A percentile compares a stretch with the other conserved stretches of the same genome.
These are phyloP conservation scores for Platichthys stellatus DNA, from an alignment of 2,113 vertebrate genomes.

Conservation along the genomic window DNA sequence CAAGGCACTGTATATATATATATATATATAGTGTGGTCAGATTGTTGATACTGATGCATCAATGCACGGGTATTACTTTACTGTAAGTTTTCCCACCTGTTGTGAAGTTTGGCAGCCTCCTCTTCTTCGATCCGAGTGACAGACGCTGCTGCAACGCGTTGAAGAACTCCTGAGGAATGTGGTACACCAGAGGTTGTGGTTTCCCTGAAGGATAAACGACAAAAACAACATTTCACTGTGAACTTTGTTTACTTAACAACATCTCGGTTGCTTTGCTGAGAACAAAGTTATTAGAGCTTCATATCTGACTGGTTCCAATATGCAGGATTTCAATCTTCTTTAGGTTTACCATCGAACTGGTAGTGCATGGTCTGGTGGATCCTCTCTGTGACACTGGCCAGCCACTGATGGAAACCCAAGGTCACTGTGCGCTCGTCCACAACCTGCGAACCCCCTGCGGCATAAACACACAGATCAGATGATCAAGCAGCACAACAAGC, in stretches of 20 bases:
- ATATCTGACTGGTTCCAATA: not conserved
- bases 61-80: no score
- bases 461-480: constrained; percentile 4
- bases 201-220: constrained; percentile 80
- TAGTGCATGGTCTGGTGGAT: constrained; percentile 96
- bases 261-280: no score
- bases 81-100: constrained; percentile 78
- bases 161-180: constrained; percentile 93
- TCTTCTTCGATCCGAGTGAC: constrained; percentile 90
- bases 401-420: constrained; percentile 91
- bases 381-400: constrained; percentile 89
- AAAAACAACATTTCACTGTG: not conserved
- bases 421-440: constrained; percentile 87
- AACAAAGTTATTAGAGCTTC: not conserved
- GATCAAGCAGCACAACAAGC: not conserved
- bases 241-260: no score
- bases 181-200: constrained; percentile 90
- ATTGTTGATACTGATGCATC: no score
- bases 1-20: no score
- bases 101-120: constrained; percentile 92
- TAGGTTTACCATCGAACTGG: constrained; percentile 89
- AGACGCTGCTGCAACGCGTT: constrained; percentile 91
- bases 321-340: no score
- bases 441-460: constrained; percentile 81
- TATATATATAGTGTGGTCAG: no score